Evolutionary conservation across 2,113 vertebrate species (phyloP), one percentile per base, ranked within the genome.

Genomic region (Xenopus laevis): DNA sequence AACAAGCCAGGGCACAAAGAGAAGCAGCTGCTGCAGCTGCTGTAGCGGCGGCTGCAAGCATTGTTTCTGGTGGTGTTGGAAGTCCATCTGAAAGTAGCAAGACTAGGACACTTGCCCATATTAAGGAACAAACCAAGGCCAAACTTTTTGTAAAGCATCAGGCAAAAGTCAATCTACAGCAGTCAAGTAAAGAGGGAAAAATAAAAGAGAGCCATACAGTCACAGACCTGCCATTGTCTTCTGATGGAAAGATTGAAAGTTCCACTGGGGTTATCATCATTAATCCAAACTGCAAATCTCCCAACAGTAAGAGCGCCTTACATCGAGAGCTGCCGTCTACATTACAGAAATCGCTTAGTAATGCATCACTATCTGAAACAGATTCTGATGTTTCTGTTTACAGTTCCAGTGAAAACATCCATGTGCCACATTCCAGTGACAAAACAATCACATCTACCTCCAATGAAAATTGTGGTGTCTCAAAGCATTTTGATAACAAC

Each of bases 81-180:
- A 88, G 86, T 80, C 90, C 90, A 0, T 87, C 86, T 0, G 91
- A 91, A 80, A 86, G 90, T 57, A 88, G 85, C 30, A 93, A 93
- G 81, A 89, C 86, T 0, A 87, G 92, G 84, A 93, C 92, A 0
- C 83, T 94, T 79, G 91, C 92, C 27, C 91, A 93, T 44, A 89
- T 94, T 85, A 94, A 94, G 83, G 92, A 93, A 60, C 92, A 93
- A 83, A 92, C 92, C 17, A 94, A 94, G 79, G 92, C 89, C 64
- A 94, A 94, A 79, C 86, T 93, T 69, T 91, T 92, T 72, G 89
- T 89, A n/a, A 93, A 93, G 79, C 92, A 93, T 79, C 92, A 92
- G 78, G 88, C 87, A 18, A 84, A 92, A 84, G 85, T 86, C 71
- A 89, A 89, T 65, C 85, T 90, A 80, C 89, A 89, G 71, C 91